These are phyloP conservation scores for Petrolisthes manimaculis DNA, from an alignment of 2,888 invertebrate genomes.

Conservation along the genomic window DNA sequence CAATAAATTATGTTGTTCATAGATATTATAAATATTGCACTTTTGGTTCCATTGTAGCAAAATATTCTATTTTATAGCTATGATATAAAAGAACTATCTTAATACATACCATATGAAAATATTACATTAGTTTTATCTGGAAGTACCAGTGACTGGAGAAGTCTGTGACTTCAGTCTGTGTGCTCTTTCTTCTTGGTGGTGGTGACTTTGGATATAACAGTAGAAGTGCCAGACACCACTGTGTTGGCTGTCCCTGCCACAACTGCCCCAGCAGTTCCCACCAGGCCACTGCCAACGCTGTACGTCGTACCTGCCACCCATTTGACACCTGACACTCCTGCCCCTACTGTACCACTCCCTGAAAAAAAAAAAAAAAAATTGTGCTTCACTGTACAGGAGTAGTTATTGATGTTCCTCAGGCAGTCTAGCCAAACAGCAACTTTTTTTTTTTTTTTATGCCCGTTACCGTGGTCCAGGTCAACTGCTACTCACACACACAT, in stretches of 20 bases:
- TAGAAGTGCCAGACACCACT: conserved; percentile 53
- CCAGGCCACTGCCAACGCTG: conserved; percentile 45
- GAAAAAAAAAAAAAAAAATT: neutral
- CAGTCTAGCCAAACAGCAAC: too few relatives aligned
- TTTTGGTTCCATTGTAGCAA: neutral
- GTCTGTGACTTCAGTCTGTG: conserved; percentile 46
- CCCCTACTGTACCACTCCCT: conserved; percentile 57
- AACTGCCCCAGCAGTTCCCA: conserved; percentile 55
- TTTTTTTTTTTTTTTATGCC: too few relatives aligned
- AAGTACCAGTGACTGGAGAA: neutral
- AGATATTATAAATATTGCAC: neutral
- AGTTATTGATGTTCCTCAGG: too few relatives aligned
- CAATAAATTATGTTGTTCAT: too few relatives aligned
- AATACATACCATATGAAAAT: neutral
- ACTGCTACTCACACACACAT: too few relatives aligned
- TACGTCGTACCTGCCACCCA: conserved; percentile 59
- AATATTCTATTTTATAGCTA: neutral
- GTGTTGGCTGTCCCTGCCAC: conserved; percentile 39
- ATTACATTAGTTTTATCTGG: neutral
- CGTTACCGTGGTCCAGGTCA: too few relatives aligned
- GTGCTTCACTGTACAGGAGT: neutral
- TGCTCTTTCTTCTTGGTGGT: conserved; percentile 58
- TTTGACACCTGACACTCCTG: conserved; percentile 54
- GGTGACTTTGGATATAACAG: conserved; percentile 57
- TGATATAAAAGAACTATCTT: neutral